Evolutionary conservation across 2,797 vertebrate species (phyloP).

Genomic region (Linurgus olivaceus): DNA sequence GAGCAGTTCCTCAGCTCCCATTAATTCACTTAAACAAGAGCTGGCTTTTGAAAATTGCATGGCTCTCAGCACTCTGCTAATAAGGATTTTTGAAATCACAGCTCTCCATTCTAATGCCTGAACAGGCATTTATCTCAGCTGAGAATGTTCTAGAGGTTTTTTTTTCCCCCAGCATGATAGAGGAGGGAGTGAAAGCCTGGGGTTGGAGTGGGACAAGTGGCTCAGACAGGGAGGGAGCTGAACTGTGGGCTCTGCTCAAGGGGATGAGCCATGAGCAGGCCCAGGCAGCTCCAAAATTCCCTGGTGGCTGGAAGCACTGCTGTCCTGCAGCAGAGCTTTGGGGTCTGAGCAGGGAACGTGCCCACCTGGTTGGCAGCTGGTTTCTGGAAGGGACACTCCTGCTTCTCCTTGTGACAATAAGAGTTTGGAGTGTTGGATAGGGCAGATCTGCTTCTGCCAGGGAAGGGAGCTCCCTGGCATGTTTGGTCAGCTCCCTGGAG

Average conservation of each 20-base stretch:
- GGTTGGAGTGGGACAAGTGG: accelerated
- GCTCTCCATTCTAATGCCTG: background rate
- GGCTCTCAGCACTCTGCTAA: background rate
- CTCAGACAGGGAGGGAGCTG: background rate
- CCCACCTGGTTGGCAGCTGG: background rate
- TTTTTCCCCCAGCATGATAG: background rate
- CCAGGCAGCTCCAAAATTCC: background rate
- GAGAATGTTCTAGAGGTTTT: background rate
- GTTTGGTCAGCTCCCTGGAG: background rate
- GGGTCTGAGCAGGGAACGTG: background rate
- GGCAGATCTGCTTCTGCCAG: background rate
- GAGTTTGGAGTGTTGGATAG: background rate
- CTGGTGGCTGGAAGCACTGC: background rate
- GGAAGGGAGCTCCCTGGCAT: background rate
- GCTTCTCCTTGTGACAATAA: background rate
- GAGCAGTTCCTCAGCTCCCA: background rate
- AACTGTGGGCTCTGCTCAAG: background rate
- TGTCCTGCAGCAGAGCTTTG: background rate
- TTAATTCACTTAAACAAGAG: background rate
- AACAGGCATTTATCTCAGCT: background rate
- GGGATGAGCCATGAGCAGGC: accelerated
- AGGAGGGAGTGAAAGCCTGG: background rate
- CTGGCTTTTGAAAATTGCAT: background rate
- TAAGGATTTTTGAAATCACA: background rate
- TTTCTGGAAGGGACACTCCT: background rate